A percentile compares a stretch with the other conserved stretches of the same genome.
These are phyloP conservation scores for Polypterus bichir DNA, from an alignment of 2,113 vertebrate species.

Conservation along the genomic window DNA sequence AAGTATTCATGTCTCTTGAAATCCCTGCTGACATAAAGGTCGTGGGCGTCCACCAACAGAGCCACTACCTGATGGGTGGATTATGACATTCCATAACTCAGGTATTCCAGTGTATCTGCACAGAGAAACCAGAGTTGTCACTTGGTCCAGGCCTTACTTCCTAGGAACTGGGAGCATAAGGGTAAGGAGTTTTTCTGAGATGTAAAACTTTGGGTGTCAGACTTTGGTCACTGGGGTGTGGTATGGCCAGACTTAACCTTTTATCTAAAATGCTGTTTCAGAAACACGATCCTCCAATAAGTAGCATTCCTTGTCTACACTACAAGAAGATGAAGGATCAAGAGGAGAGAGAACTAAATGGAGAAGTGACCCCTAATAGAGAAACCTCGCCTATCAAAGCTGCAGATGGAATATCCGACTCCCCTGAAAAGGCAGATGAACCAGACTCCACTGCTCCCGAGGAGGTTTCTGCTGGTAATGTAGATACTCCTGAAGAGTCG, in stretches of 20 bases:
- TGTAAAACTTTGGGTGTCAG: background rate
- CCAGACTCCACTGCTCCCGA: conserved; percentile 55
- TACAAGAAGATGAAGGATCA: conserved; percentile 96
- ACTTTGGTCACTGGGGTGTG: background rate
- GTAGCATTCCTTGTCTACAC: conserved; percentile 94
- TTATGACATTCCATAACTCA: conserved; percentile 99
- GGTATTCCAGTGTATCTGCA: conserved; percentile 98
- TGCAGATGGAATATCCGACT: conserved; percentile 38
- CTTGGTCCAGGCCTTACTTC: conserved; percentile 97
- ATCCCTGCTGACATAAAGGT: conserved; percentile 40
- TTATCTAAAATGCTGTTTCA: conserved; percentile 23
- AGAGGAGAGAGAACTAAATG: conserved; percentile 75
- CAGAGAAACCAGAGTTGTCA: conserved; percentile 92
- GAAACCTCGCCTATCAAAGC: conserved; percentile 54
- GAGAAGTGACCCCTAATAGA: conserved; percentile 52
- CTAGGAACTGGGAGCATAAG: conserved; percentile 96
- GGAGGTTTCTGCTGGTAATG: conserved; percentile 25
- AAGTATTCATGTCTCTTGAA: no score
- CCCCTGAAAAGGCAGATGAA: conserved; percentile 49
- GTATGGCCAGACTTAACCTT: background rate
- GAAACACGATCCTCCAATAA: conserved; percentile 97
- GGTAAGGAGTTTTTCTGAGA: conserved; percentile 46
- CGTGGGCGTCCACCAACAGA: conserved; percentile 93
- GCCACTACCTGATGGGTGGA: conserved; percentile 94
- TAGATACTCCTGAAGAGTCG: conserved; percentile 3